Evolutionary conservation across 2,113 vertebrate genomes (phyloP).

Genomic region (Sylvia atricapilla): DNA sequence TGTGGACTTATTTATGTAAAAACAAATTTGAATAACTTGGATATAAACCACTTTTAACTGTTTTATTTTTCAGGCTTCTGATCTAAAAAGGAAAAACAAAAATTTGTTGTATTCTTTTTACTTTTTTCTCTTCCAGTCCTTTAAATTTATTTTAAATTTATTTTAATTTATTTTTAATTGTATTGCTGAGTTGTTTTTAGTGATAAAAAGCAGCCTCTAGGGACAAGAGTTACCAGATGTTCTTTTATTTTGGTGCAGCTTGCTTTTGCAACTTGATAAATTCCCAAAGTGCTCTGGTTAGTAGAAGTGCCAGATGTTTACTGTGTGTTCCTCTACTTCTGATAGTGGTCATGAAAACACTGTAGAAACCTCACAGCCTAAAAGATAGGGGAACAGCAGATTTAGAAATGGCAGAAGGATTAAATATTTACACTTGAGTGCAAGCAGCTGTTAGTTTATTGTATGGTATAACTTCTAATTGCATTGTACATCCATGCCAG

Average conservation of each 20-base stretch:
- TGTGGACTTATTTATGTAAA: background rate
- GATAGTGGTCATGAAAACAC: background rate
- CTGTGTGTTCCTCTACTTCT: background rate
- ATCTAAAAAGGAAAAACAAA: background rate
- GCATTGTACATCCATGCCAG: background rate
- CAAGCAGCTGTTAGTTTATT: background rate
- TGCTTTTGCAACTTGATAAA: constrained; percentile 33
- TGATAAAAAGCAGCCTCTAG: background rate
- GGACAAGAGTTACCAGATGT: constrained; percentile 13
- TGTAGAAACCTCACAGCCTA: background rate
- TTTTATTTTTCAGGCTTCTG: background rate
- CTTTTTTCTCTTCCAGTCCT: background rate
- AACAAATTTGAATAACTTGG: background rate
- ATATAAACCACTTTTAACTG: background rate
- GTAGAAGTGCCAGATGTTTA: constrained; percentile 37
- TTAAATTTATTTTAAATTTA: background rate
- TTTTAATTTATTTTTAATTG: background rate
- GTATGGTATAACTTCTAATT: background rate
- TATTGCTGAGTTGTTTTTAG: background rate
- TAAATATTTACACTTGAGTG: background rate
- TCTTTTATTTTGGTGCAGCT: constrained; percentile 40
- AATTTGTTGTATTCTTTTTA: background rate
- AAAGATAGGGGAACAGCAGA: background rate
- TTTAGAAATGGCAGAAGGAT: background rate
- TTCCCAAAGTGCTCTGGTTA: constrained; percentile 14